Base-by-base conservation (phyloP, 2,113 vertebrate genomes). In the Gasterosteus aculeatus region DNA sequence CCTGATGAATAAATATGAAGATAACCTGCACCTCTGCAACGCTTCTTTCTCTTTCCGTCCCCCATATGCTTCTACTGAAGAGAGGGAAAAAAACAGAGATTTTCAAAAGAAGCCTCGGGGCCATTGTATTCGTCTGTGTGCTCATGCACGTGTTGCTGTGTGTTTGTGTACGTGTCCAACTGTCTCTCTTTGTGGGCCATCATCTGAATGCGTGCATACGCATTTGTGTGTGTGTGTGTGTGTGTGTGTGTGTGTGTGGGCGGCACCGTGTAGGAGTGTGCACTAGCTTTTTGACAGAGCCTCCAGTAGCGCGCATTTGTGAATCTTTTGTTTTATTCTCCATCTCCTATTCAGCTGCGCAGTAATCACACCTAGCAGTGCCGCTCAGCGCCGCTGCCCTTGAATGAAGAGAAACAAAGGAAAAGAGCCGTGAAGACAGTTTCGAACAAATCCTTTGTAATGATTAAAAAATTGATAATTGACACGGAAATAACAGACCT, bases 1-100 rank as follows among this genome's bases (percentile, higher is more conserved):
- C 74, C 77, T 82, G 86, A 92, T 95, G 91, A 94, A 93, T 94
- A 93, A 93, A 93, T 90, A 93, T 92, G 91, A 93, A 90, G 83
- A 84, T 85, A 90, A 93, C 89, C 91, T 90, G 85, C 70, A 84
- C 92, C 87, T 90, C 85, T 89, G 72, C 89, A 78, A 80, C 80
- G 57, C 82, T 81, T 72, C 61, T 80, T n/a, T 51, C n/a, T 49
- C 16, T 58, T 14, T 73, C 72, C 64, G 10, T 82, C 87, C 81
- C 81, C 88, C 93, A 89, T 85, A 88, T 91, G 91, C 82, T 85
- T 88, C 76, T 59, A 82, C 72, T 83, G 81, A 89, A 76, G 77
- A 85, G 73, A 85, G 62, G 67, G 5, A 68, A 49, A 47, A 69
- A 67, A 63, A 77, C 60, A 74, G 77, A 87, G 77, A 72, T 63